phyloP scores from a whole-genome alignment of 2,113 vertebrate species.

The Etia nguti region DNA sequence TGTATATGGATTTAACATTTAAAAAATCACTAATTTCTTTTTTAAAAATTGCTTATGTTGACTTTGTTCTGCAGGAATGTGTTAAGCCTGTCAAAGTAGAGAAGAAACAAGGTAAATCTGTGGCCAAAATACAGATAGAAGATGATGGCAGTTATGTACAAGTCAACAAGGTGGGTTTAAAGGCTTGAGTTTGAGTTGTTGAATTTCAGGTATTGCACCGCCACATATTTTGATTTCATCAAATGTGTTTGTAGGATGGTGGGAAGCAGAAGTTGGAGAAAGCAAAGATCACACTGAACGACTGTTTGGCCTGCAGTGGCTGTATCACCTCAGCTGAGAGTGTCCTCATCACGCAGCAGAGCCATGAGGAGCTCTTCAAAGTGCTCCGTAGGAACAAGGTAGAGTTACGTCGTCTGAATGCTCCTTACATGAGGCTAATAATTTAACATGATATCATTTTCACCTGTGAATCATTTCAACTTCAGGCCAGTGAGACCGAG shows the following conservation, averaged over 20 bases:
- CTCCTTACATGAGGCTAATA: background rate
- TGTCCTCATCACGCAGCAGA: slow-evolving; percentile 89
- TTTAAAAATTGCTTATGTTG: background rate
- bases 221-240: background rate
- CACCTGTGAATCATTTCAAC: background rate
- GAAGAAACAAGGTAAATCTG: slow-evolving; percentile 77
- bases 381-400: slow-evolving; percentile 83
- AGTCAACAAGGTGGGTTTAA: slow-evolving; percentile 75
- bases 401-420: background rate
- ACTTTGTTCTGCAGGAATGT: slow-evolving; percentile 77
- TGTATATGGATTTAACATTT: background rate
- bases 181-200: background rate
- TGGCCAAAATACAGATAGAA: slow-evolving; percentile 89
- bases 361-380: slow-evolving; percentile 83
- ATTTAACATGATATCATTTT: background rate
- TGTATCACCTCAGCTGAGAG: slow-evolving; percentile 96
- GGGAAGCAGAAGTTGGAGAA: slow-evolving; percentile 82
- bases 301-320: slow-evolving; percentile 95
- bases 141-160: slow-evolving; percentile 92
- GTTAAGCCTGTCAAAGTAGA: slow-evolving; percentile 88
- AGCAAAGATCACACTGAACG: slow-evolving; percentile 88
- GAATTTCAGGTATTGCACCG: background rate
- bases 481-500: slow-evolving; percentile 38
- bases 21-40: background rate
- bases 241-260: slow-evolving; percentile 76